A percentile compares a stretch with the other conserved stretches of the same genome.
Evolutionary conservation across 2,797 vertebrate genomes (phyloP).

Genomic region (Holocentrus rufus): DNA sequence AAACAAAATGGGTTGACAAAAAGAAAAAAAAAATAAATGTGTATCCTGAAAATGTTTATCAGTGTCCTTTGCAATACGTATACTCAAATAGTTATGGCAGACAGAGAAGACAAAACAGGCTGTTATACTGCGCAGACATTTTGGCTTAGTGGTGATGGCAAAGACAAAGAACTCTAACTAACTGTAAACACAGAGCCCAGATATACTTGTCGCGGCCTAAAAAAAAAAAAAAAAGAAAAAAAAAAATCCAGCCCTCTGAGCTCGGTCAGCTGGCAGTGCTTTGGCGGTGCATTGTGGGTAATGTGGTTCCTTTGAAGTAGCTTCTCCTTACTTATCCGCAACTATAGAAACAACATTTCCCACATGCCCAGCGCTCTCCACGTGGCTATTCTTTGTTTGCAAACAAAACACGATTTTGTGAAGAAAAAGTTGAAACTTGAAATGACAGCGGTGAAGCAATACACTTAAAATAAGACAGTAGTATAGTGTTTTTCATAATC

Average conservation of each 20-base stretch:
- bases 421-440: slow-evolving; percentile 38
- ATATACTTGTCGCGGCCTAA: slow-evolving; percentile 70
- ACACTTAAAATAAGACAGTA: background rate
- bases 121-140: slow-evolving; percentile 62
- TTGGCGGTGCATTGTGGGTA: slow-evolving; percentile 66
- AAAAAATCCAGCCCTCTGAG: slow-evolving; percentile 46
- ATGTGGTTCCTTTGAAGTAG: slow-evolving; percentile 39
- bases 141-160: slow-evolving; percentile 37
- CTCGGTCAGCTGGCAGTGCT: slow-evolving; percentile 46
- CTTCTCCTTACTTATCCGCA: rapidly evolving
- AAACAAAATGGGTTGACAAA: slow-evolving; percentile 33
- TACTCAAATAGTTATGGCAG: slow-evolving; percentile 29
- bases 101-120: slow-evolving; percentile 17
- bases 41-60: slow-evolving; percentile 19
- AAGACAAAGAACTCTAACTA: slow-evolving; percentile 77
- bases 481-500: background rate
- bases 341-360: slow-evolving; percentile 73
- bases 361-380: slow-evolving; percentile 66
- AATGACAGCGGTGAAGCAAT: slow-evolving; percentile 6
- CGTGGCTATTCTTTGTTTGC: slow-evolving; percentile 85
- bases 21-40: slow-evolving; percentile 28
- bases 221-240: slow-evolving; percentile 32
- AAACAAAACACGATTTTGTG: slow-evolving; percentile 78
- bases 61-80: slow-evolving; percentile 15
- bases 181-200: slow-evolving; percentile 72